These are phyloP conservation scores for Xerus inauris DNA, from an alignment of 2,113 vertebrate genomes.

Conservation along the genomic window DNA sequence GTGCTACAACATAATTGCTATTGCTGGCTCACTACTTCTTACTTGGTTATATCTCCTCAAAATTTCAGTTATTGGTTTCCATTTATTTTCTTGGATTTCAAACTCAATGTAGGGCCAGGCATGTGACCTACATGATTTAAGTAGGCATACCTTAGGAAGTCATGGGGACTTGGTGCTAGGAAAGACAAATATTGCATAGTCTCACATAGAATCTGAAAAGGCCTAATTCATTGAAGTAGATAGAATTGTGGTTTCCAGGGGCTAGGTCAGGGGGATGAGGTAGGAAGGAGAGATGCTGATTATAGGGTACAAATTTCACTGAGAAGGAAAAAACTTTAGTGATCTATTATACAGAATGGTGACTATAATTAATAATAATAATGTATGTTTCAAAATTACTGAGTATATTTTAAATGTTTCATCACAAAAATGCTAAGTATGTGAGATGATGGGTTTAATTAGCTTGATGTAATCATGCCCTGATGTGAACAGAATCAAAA, in stretches of 20 bases:
- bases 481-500: background rate
- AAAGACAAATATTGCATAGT: background rate
- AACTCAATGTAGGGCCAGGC: background rate
- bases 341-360: background rate
- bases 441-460: background rate
- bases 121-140: background rate
- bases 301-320: background rate
- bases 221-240: background rate
- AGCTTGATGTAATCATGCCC: background rate
- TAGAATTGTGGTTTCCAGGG: background rate
- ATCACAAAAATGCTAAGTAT: background rate
- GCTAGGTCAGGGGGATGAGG: background rate
- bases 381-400: background rate
- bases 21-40: constrained; percentile 28
- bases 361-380: background rate
- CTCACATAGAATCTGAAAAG: background rate
- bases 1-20: background rate
- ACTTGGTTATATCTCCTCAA: background rate
- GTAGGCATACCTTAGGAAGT: background rate
- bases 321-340: background rate
- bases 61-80: constrained; percentile 41
- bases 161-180: background rate
- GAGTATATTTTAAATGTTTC: background rate
- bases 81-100: constrained; percentile 29
- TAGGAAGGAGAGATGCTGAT: background rate